These are phyloP conservation scores for Saturnia pavonia DNA, from an alignment of 2,888 invertebrate genomes.

Conservation along the genomic window DNA sequence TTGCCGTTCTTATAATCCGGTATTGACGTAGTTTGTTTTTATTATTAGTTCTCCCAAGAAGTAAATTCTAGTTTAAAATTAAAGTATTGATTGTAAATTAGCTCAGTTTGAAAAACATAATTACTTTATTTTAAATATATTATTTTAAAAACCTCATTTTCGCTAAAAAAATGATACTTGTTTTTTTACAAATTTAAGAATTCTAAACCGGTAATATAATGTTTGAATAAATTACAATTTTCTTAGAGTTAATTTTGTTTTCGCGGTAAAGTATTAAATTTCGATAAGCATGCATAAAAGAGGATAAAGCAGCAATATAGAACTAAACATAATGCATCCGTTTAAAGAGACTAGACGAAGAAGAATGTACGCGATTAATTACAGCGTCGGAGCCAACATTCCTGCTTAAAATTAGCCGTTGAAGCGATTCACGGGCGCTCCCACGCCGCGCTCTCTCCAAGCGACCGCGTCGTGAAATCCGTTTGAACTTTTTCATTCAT, in stretches of 20 bases:
- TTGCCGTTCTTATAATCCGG: neutral
- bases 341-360: slow-evolving; percentile 53
- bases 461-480: slow-evolving; percentile 24
- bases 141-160: neutral
- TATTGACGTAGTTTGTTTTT: neutral
- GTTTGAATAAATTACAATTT: no score
- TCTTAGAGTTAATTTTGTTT: neutral
- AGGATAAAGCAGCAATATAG: slow-evolving; percentile 5
- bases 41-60: neutral
- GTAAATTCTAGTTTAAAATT: neutral
- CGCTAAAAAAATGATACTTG: no score
- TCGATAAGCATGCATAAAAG: slow-evolving; percentile 4
- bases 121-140: neutral
- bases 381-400: slow-evolving; percentile 66
- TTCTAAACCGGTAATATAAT: no score
- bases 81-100: neutral
- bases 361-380: slow-evolving; percentile 65
- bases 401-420: slow-evolving; percentile 65
- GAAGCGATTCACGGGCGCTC: slow-evolving; percentile 61
- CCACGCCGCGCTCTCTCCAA: slow-evolving; percentile 39
- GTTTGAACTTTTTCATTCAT: slow-evolving; percentile 21
- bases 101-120: neutral
- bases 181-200: no score
- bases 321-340: slow-evolving; percentile 17
- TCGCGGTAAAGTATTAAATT: neutral